Base-by-base conservation (phyloP, 2,113 vertebrate species). In the Loxodonta africana region DNA sequence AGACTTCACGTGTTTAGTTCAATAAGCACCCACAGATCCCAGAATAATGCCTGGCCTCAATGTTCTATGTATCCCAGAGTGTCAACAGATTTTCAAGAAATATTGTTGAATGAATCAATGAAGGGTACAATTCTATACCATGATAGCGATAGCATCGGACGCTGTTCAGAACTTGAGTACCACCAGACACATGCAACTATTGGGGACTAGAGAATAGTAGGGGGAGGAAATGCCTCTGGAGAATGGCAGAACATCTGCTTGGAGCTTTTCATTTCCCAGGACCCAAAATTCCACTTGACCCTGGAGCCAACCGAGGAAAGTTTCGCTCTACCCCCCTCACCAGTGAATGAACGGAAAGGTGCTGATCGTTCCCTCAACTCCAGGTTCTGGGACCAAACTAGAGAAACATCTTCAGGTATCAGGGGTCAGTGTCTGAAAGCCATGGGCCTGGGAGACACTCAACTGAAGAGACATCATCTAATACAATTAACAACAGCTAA, bases 21-120 rank as follows among this genome's bases (percentile, higher is more conserved):
- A 18, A 10, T 0, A 2, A 67, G 21, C 6, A 25, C 17, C 20
- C 2, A 12, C 0, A 0, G 14, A 60, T 48, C 76, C 28, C n/a
- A 71, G 5, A 18, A 17, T 2, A 28, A 44, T 9, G 2, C 26
- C 37, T 51, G 69, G 23, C 23, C 37, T 44, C 17, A 8, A 46
- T 25, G 2, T 33, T 33, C 71, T 60, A 8, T 15, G 1, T 78
- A 57, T 69, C 62, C 51, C 37, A 21, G 67, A 33, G 8, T 25
- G 62, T 23, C 53, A 73, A 41, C 23, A 41, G 48, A 17, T 84
- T 80, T 60, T 53, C 30, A 46, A 67, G 57, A 48, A 60, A 28
- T 4, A 0, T 1, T 26, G 41, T 6, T 53, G 28, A 28, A 33
- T 17, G 25, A 51, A 77, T 25, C 91, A 5, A 6, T 37, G 67